Conservation (phyloP, 2,888 invertebrate genomes). For the Athalia circularis region DNA sequence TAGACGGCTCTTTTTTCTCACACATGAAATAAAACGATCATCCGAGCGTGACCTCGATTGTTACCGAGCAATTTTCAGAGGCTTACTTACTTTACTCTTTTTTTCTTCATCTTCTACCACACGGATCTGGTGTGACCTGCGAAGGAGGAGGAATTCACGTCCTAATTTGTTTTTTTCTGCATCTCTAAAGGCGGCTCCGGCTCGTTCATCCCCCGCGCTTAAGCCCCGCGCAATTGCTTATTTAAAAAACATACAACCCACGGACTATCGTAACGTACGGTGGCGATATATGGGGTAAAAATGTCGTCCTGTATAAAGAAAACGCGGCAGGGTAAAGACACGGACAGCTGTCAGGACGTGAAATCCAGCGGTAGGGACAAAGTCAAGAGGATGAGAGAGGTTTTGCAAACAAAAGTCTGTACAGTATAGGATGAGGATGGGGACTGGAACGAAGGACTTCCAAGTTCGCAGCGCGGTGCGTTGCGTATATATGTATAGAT, state of each 20-base stretch:
- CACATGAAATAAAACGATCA: no score
- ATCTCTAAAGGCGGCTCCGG: no score
- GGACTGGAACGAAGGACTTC: background rate
- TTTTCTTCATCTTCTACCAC: background rate
- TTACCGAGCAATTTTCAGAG: no score
- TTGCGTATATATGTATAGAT: background rate
- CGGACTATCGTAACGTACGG: background rate
- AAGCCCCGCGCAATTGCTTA: conserved; percentile 31
- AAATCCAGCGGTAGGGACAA: background rate
- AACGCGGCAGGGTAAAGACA: conserved; percentile 4
- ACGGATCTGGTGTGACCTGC: background rate
- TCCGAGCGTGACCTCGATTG: no score
- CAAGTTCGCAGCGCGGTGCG: conserved; percentile 20
- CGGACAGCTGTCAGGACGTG: conserved; percentile 31
- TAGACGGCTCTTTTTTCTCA: no score
- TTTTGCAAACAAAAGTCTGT: conserved; percentile 10
- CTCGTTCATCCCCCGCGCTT: background rate
- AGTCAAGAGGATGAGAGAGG: background rate
- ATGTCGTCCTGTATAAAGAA: background rate
- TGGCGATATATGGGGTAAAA: conserved; percentile 13
- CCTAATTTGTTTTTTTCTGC: no score
- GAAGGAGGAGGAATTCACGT: background rate
- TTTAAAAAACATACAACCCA: conserved; percentile 27
- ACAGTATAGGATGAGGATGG: background rate
- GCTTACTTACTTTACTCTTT: background rate